These are phyloP conservation scores for Trissolcus brochymenae DNA, from an alignment of 2,888 invertebrate species.

Conservation along the genomic window DNA sequence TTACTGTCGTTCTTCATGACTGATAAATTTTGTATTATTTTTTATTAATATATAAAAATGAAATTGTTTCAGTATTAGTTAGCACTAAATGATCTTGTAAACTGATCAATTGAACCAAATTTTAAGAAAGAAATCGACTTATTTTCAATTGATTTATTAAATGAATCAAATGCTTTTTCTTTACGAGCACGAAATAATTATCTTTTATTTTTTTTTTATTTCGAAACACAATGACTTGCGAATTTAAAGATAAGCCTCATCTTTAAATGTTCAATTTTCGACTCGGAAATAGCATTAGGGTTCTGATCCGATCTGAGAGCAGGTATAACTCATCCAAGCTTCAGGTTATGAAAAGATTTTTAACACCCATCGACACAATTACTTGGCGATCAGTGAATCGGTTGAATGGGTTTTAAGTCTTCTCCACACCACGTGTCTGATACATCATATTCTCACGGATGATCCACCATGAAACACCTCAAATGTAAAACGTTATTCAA, in stretches of 20 bases:
- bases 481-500: conserved; percentile 16
- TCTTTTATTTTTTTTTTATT: no score
- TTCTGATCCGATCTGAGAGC: conserved; percentile 21
- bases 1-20: no score
- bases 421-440: background rate
- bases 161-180: background rate
- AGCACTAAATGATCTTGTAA: no score
- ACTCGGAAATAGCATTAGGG: conserved; percentile 26
- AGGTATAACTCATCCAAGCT: conserved; percentile 18
- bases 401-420: conserved; percentile 7
- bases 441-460: background rate
- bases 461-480: background rate
- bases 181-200: conserved; percentile 15
- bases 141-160: background rate
- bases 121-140: no score
- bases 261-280: conserved; percentile 29
- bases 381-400: conserved; percentile 13
- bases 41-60: no score
- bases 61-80: no score
- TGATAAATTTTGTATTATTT: no score
- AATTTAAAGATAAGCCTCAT: conserved; percentile 19
- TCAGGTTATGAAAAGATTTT: conserved; percentile 25
- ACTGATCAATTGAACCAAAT: no score
- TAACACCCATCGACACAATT: conserved; percentile 23
- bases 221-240: conserved; percentile 25